Evolutionary conservation across 2,113 vertebrate species (phyloP), one percentile per base, ranked within the genome.

Genomic region (Vanacampus margaritifer): DNA sequence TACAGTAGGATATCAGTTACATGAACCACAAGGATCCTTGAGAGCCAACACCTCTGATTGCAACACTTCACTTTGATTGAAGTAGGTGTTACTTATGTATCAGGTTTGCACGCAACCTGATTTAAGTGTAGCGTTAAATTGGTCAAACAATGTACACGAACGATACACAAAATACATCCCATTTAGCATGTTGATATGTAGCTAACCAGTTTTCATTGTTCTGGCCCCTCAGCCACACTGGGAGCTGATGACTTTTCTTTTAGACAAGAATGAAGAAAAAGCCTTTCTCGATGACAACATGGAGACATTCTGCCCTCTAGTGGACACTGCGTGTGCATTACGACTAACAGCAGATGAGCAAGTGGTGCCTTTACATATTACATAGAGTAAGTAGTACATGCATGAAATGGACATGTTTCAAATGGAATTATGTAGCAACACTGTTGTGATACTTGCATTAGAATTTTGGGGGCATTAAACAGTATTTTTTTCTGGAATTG

Each of bases 261-360:
- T 89, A 53, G 58, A 12, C 23, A 67, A 65, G 5, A 71, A 46
- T 1, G 32, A 85, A 14, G 83, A 78, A 50, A 45, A 74, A 5
- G 39, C 67, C 5, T 50, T 86, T 48, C 62, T 65, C 46, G 68
- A 43, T 50, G 74, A 81, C 28, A 4, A 68, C 41, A 45, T 48
- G 76, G 67, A 68, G 43, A 68, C 54, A 62, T 75, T 41, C 60
- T 57, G 72, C 79, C 79, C 36, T 63, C 86, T 72, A 35, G 24
- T 78, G 86, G 80, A 73, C 73, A 76, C 26, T 60, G 12, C 9
- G 8, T 32, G 71, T 58, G 41, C 60, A 62, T 32, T 28, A 26
- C 45, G 28, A n/a, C 41, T 23, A 54, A 23, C 3, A 13, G 58
- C 85, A 91, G 73, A 94, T 95, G 93, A 95, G 86, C 85, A 43